Evolutionary conservation across 2,797 vertebrate genomes (phyloP).

Genomic region (Gymnopithys bicolor): DNA sequence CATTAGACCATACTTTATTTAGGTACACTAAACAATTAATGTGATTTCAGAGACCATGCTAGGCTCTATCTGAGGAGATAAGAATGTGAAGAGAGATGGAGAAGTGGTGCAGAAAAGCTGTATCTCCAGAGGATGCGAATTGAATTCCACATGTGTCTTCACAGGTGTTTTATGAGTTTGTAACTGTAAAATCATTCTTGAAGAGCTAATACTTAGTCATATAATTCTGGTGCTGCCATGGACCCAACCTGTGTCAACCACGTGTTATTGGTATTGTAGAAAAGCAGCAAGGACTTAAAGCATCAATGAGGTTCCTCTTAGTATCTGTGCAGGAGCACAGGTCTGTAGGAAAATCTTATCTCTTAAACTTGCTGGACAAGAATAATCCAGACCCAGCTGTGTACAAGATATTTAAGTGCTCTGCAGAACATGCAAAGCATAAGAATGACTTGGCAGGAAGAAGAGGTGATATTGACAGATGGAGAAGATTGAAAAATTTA

Average conservation of each 20-base stretch:
- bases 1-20: not conserved
- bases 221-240: not conserved
- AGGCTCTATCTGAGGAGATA: not conserved
- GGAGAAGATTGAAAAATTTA: not conserved
- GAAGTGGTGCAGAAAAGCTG: not conserved
- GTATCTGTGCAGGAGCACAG: not conserved
- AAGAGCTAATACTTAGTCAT: not conserved
- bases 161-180: not conserved
- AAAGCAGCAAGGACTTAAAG: not conserved
- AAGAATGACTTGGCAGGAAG: not conserved
- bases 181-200: constrained; percentile 16
- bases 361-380: not conserved
- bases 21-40: not conserved
- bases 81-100: not conserved
- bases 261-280: not conserved
- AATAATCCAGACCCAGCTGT: not conserved
- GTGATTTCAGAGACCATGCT: not conserved
- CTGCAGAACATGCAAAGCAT: not conserved
- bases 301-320: constrained; percentile 8
- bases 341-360: constrained; percentile 22
- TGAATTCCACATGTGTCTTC: not conserved
- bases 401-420: not conserved
- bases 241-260: not conserved
- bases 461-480: not conserved
- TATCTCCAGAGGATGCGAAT: not conserved